Percentiles rank a stretch among this genome's conserved stretches.
These are phyloP conservation scores for Helicolenus hilgendorfi DNA, from an alignment of 2,797 vertebrate species.

Conservation along the genomic window DNA sequence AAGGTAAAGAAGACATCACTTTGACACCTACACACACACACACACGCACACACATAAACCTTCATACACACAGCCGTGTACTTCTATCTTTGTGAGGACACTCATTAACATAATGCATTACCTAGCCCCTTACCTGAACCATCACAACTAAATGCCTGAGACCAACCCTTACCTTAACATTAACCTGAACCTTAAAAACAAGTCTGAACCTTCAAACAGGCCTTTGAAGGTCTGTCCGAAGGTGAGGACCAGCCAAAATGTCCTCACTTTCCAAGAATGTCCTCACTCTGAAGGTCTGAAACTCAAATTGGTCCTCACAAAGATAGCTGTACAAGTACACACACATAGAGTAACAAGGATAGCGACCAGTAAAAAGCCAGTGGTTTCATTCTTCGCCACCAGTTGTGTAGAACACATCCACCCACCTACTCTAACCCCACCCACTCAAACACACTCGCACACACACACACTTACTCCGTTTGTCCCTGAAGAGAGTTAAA, in stretches of 20 bases:
- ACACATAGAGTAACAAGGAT: not conserved
- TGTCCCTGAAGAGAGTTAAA: constrained; percentile 83
- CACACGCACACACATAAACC: not conserved
- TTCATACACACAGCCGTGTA: not conserved
- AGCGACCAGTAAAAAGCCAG: constrained; percentile 21
- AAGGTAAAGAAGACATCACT: constrained; percentile 79
- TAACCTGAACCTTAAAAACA: too few relatives aligned
- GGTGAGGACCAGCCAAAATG: too few relatives aligned
- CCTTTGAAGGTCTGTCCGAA: too few relatives aligned
- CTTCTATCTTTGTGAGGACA: too few relatives aligned
- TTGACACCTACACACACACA: constrained; percentile 35
- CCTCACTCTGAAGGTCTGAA: too few relatives aligned
- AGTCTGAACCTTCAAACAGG: too few relatives aligned
- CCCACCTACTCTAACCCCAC: constrained; percentile 19
- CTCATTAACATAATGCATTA: too few relatives aligned
- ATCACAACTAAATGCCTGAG: too few relatives aligned
- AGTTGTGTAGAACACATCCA: constrained; percentile 36
- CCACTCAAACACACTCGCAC: constrained; percentile 5
- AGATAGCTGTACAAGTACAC: not conserved
- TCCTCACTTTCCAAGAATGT: too few relatives aligned
- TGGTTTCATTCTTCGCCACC: constrained; percentile 44
- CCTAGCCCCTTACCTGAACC: too few relatives aligned
- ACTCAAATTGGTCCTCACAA: too few relatives aligned
- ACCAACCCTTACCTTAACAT: too few relatives aligned
- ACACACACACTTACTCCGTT: constrained; percentile 54